Evolutionary conservation across 2,113 vertebrate genomes (phyloP).

Genomic region (Actinemys pallida): DNA sequence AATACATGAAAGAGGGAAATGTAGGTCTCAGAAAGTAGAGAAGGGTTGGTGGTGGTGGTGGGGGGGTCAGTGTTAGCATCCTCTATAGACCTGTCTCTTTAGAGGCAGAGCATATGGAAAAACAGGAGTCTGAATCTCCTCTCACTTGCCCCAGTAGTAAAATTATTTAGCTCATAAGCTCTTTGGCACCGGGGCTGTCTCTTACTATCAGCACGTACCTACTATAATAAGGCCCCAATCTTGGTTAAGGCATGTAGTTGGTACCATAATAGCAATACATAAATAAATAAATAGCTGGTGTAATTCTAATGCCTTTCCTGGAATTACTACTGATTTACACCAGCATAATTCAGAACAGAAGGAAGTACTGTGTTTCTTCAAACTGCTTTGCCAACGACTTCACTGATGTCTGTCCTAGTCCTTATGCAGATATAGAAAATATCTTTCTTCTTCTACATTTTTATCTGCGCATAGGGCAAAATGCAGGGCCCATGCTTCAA

Average conservation of each 20-base stretch:
- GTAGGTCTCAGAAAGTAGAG: not conserved
- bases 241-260: not conserved
- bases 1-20: not conserved
- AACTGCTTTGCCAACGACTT: not conserved
- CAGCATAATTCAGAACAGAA: not conserved
- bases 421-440: not conserved
- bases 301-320: not conserved
- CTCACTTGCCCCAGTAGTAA: not conserved
- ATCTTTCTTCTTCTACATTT: not conserved
- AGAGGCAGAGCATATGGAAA: not conserved
- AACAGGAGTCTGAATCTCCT: not conserved
- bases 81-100: not conserved
- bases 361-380: not conserved
- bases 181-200: not conserved
- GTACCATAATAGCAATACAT: not conserved
- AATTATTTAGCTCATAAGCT: not conserved
- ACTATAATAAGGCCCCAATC: not conserved
- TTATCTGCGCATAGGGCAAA: not conserved
- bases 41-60: not conserved
- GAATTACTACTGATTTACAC: not conserved
- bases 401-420: not conserved
- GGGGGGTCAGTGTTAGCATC: not conserved
- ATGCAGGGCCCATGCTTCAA: not conserved
- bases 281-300: not conserved
- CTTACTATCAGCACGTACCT: accelerated